A percentile compares a stretch with the other conserved stretches of the same genome.
phyloP scores from a whole-genome alignment of 1,140 invertebrate genomes.

The Muscidifurax raptorellus region DNA sequence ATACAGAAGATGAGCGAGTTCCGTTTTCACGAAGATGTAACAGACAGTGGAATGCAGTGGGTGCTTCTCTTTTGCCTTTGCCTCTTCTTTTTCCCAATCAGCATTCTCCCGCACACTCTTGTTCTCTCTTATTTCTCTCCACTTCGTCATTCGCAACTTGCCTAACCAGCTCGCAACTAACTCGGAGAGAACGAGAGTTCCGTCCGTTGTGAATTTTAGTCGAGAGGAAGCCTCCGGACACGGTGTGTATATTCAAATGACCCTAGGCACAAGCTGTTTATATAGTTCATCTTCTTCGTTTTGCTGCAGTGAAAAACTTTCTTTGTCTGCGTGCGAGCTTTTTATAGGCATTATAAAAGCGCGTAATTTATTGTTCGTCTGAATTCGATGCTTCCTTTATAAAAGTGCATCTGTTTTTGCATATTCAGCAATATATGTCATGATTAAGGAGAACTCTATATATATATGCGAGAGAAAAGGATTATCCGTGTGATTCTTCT shows the following conservation, averaged over 20 bases:
- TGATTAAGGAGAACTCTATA: too few species aligned
- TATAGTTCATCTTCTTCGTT: background rate
- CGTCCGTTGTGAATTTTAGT: slow-evolving; percentile 19
- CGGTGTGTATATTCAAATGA: background rate
- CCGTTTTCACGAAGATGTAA: slow-evolving; percentile 38
- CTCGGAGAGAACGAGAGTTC: background rate
- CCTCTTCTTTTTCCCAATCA: slow-evolving; percentile 27
- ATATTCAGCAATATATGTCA: too few species aligned
- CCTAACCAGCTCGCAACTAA: slow-evolving; percentile 29
- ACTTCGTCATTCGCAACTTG: slow-evolving; percentile 37
- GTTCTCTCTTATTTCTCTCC: slow-evolving; percentile 13
- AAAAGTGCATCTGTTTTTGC: too few species aligned
- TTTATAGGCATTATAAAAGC: background rate
- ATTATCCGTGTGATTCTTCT: too few species aligned
- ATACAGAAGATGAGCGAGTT: slow-evolving; percentile 8
- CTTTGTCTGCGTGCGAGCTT: background rate
- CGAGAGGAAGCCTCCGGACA: background rate
- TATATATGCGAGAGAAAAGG: too few species aligned
- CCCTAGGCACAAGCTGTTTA: background rate
- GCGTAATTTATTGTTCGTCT: background rate
- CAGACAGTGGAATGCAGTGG: slow-evolving; percentile 36
- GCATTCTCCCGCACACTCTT: slow-evolving; percentile 21
- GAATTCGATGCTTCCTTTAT: background rate
- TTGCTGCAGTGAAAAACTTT: background rate
- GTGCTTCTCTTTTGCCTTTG: background rate